Evolutionary conservation across 2,113 vertebrate species (phyloP).

Genomic region (Otolemur garnettii): DNA sequence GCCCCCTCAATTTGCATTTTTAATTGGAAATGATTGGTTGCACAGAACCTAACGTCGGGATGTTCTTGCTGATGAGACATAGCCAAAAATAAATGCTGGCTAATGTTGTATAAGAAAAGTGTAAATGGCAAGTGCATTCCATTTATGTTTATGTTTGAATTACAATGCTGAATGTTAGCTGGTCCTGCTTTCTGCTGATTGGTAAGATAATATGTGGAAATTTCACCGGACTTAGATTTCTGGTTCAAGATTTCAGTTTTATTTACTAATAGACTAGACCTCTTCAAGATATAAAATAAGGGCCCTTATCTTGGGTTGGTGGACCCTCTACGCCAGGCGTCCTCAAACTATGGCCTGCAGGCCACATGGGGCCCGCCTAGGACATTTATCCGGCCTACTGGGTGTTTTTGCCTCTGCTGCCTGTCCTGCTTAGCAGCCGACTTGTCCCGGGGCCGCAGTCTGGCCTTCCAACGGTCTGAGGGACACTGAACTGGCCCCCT

Average conservation of each 20-base stretch:
- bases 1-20: background rate
- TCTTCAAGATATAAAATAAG: background rate
- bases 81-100: background rate
- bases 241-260: background rate
- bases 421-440: no score
- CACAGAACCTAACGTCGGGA: background rate
- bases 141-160: background rate
- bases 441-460: no score
- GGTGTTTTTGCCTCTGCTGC: no score
- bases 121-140: background rate
- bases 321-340: background rate
- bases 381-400: no score
- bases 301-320: background rate
- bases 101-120: background rate
- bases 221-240: background rate
- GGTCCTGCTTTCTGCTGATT: background rate
- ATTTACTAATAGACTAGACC: background rate
- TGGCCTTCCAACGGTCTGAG: no score
- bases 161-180: background rate
- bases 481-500: no score
- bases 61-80: background rate
- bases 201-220: background rate
- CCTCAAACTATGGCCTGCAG: no score
- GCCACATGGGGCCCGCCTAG: no score
- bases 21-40: background rate